These are phyloP conservation scores for Sciurus niger DNA, from an alignment of 2,113 vertebrate species.

Conservation along the genomic window DNA sequence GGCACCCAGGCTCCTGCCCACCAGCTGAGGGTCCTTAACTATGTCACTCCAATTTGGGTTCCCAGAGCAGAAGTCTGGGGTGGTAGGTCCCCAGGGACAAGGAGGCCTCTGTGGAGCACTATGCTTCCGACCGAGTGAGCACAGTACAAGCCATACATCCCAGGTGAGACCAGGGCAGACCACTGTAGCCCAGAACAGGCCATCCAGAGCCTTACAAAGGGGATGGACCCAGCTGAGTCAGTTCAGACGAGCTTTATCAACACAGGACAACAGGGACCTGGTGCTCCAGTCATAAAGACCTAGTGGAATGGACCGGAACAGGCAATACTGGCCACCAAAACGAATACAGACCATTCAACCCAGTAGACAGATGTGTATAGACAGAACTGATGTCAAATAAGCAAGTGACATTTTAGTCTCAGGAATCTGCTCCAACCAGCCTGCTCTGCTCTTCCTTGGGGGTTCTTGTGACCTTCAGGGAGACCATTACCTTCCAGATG, in stretches of 20 bases:
- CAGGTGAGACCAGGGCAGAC: background rate
- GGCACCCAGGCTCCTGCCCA: background rate
- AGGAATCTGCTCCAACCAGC: background rate
- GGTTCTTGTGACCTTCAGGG: background rate
- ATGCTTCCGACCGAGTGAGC: background rate
- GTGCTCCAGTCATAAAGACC: background rate
- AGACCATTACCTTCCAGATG: background rate
- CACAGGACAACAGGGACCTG: background rate
- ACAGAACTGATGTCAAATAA: background rate
- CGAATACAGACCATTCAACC: background rate
- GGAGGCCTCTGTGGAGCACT: background rate
- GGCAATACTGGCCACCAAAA: background rate
- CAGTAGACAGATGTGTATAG: background rate
- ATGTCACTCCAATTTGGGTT: constrained; percentile 20
- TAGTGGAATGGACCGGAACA: background rate
- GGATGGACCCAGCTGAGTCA: background rate
- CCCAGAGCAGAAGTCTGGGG: background rate
- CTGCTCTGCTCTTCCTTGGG: background rate
- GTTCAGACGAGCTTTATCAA: background rate
- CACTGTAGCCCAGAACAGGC: background rate
- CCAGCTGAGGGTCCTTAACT: background rate
- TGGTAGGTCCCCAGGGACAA: background rate
- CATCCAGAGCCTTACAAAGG: background rate
- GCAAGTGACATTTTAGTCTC: background rate
- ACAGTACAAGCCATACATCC: background rate